Evolutionary conservation across 2,888 invertebrate species (phyloP).

Genomic region (Eledona agricola): DNA sequence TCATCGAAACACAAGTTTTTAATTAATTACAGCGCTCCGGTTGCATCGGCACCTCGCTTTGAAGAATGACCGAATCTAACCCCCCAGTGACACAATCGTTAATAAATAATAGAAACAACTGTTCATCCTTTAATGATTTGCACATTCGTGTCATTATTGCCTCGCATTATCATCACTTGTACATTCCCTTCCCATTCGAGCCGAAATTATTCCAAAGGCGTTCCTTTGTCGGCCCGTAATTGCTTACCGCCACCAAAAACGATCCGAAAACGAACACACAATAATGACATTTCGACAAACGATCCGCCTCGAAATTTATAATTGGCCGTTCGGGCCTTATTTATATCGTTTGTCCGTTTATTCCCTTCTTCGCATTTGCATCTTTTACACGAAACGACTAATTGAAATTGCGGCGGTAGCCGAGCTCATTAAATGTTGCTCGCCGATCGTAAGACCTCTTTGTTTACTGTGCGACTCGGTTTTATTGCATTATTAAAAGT

Average conservation of each 20-base stretch:
- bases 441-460: conserved; percentile 32
- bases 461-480: conserved; percentile 35
- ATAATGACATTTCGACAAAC: conserved; percentile 32
- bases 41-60: conserved; percentile 38
- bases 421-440: conserved; percentile 19
- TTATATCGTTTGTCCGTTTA: conserved; percentile 30
- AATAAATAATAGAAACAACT: conserved; percentile 57
- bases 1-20: conserved; percentile 25
- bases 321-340: conserved; percentile 21
- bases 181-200: conserved; percentile 41
- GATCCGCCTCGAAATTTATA: conserved; percentile 30
- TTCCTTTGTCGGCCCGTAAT: conserved; percentile 52
- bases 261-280: conserved; percentile 32
- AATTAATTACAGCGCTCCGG: conserved; percentile 32
- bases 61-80: conserved; percentile 44
- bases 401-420: conserved; percentile 32
- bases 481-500: conserved; percentile 38
- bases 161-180: conserved; percentile 40
- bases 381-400: conserved; percentile 17
- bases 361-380: conserved; percentile 28
- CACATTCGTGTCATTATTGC: conserved; percentile 52
- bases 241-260: conserved; percentile 44
- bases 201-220: conserved; percentile 47
- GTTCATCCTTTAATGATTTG: conserved; percentile 54
- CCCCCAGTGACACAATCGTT: conserved; percentile 56